These are phyloP conservation scores for Eumacrocentrus americanus DNA, from an alignment of 2,888 invertebrate genomes.

Conservation along the genomic window DNA sequence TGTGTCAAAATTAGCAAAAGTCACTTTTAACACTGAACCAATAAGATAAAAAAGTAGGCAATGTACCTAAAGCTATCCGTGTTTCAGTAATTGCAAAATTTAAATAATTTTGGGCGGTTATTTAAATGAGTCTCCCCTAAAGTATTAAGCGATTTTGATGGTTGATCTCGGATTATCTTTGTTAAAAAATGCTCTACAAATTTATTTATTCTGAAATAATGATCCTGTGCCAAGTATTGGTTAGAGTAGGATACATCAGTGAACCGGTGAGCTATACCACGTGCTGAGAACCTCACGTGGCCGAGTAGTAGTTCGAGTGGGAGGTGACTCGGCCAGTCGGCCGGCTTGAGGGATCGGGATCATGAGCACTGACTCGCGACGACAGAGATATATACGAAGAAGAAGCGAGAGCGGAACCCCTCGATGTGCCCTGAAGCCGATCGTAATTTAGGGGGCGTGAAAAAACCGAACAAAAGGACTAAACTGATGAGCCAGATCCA, in stretches of 20 bases:
- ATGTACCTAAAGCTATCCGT: too few relatives aligned
- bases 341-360: constrained; percentile 18
- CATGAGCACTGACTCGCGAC: constrained; percentile 7
- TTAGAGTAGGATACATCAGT: background rate
- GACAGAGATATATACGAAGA: background rate
- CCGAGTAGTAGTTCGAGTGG: constrained; percentile 14
- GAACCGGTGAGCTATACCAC: constrained; percentile 1
- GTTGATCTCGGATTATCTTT: background rate
- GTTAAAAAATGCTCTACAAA: too few relatives aligned
- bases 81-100: background rate
- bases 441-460: constrained; percentile 37
- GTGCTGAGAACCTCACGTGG: constrained; percentile 17
- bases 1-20: too few relatives aligned
- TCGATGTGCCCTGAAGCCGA: constrained; percentile 19
- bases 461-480: constrained; percentile 29
- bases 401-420: constrained; percentile 10
- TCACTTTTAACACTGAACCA: too few relatives aligned
- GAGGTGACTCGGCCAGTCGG: constrained; percentile 27
- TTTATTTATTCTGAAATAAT: too few relatives aligned
- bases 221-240: too few relatives aligned
- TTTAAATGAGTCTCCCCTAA: background rate
- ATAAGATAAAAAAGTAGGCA: too few relatives aligned
- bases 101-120: background rate
- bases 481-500: constrained; percentile 18
- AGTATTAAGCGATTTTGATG: background rate